A percentile compares a stretch with the other conserved stretches of the same genome.
These are phyloP conservation scores for Drosophila nigromelanica DNA, from an alignment of 1,140 invertebrate species.

Conservation along the genomic window DNA sequence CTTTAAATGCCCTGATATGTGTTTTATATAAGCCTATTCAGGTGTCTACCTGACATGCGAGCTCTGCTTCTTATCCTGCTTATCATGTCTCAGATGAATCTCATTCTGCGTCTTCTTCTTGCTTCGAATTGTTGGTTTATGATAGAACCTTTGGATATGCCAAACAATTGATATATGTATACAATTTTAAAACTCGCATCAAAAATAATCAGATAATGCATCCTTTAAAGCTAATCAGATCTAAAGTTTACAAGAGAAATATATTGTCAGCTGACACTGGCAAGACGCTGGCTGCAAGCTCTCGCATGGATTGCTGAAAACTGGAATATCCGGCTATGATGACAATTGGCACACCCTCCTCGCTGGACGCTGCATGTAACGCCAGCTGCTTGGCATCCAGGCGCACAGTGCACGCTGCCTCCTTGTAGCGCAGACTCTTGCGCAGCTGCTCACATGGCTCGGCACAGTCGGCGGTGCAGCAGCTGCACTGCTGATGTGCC, in stretches of 20 bases:
- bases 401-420: slow-evolving; percentile 33
- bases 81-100: no score
- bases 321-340: slow-evolving; percentile 56
- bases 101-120: no score
- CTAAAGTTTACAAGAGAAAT: slow-evolving; percentile 24
- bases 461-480: slow-evolving; percentile 1
- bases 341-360: slow-evolving; percentile 15
- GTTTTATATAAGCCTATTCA: no score
- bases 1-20: no score
- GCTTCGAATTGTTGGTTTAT: no score
- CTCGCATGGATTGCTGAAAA: slow-evolving; percentile 42
- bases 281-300: slow-evolving; percentile 12
- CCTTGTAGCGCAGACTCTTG: slow-evolving; percentile 55
- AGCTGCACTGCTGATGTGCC: slow-evolving; percentile 46
- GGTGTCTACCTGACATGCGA: no score
- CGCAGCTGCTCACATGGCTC: slow-evolving; percentile 27
- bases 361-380: not conserved
- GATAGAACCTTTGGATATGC: no score
- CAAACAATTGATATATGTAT: no score
- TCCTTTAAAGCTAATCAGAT: not conserved
- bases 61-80: no score
- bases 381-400: slow-evolving; percentile 36
- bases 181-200: no score
- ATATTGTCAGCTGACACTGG: slow-evolving; percentile 33
- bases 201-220: no score